Base-by-base conservation (phyloP, 2,888 invertebrate genomes). In the Dicycla oo region DNA sequence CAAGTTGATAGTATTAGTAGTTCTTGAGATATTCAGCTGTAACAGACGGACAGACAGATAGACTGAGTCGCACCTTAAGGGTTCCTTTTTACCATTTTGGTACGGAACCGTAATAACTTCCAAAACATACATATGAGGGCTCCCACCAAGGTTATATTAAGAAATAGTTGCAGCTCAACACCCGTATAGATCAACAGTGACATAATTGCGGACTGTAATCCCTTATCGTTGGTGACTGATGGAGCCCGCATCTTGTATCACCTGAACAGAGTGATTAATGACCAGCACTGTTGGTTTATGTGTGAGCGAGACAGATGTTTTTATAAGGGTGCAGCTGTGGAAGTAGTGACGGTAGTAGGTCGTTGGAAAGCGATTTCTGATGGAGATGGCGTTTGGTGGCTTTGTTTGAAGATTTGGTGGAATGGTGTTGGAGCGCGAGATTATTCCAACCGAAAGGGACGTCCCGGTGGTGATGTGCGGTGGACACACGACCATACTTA, bases 161-260 rank as follows among this genome's bases (percentile, higher is more conserved):
- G 81, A 79, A 76, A 83, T 79, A 79, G 75, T 81, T 77, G 15
- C 71, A 75, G 45, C 62, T 80, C 58, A 78, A 56, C 56, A 64
- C 86, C 85, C 86, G 76, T 74, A 85, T 82, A 81, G 68, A 78
- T 66, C 56, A 70, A 66, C 61, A 68, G 79, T 84, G 83, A 86
- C 86, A 86, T 89, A 89, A 89, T 89, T 89, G 87, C 73, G 82
- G 73, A 62, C 76, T 74, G 81, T 88, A 89, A 89, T 88, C 88
- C 90, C 83, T 88, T 90, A 90, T 89, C 88, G 76, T 81, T 78
- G 72, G 86, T 91, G 91, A 91, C 81, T 82, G 89, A 90, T 91
- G 90, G 86, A 80, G 77, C 91, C 90, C 90, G 88, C 90, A 91
- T 72, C 86, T 86, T 87, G 87, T 88, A 88, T 90, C 90, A 90